Percentiles rank a stretch among this genome's conserved stretches.
Evolutionary conservation across 2,888 invertebrate genomes (phyloP).

Genomic region (Lacanobia wlatinum): DNA sequence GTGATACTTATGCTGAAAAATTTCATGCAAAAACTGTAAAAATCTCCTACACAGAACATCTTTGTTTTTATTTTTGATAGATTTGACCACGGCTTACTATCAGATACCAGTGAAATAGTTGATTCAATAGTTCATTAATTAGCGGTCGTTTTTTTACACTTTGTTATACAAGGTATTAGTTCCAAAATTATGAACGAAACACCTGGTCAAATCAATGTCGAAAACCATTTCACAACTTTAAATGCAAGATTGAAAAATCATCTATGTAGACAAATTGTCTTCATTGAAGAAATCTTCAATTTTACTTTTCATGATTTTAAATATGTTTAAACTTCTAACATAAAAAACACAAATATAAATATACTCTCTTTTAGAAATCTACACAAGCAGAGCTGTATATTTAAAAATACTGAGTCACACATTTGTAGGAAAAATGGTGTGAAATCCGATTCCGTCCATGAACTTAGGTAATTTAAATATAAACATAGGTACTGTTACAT

Average conservation of each 20-base stretch:
- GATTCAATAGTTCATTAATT: background rate
- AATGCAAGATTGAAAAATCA: background rate
- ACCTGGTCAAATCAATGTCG: background rate
- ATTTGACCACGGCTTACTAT: slow-evolving; percentile 17
- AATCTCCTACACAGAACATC: background rate
- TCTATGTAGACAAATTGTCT: slow-evolving; percentile 4
- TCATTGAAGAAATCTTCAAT: background rate
- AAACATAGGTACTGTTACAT: slow-evolving; percentile 15
- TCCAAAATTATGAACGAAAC: background rate
- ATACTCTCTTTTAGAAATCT: background rate
- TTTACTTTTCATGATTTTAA: background rate
- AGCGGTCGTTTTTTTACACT: background rate
- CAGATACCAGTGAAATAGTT: background rate
- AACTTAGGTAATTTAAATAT: slow-evolving; percentile 19
- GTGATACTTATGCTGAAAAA: background rate
- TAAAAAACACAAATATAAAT: background rate
- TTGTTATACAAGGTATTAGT: background rate
- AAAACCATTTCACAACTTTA: background rate
- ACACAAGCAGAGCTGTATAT: background rate
- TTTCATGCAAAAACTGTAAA: background rate
- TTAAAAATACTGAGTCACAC: background rate
- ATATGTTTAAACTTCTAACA: background rate
- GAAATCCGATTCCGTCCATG: slow-evolving; percentile 13
- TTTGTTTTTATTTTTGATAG: background rate
- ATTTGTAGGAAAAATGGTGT: background rate